Conservation (phyloP, 2,113 vertebrate species). For the Seriola rivoliana region DNA sequence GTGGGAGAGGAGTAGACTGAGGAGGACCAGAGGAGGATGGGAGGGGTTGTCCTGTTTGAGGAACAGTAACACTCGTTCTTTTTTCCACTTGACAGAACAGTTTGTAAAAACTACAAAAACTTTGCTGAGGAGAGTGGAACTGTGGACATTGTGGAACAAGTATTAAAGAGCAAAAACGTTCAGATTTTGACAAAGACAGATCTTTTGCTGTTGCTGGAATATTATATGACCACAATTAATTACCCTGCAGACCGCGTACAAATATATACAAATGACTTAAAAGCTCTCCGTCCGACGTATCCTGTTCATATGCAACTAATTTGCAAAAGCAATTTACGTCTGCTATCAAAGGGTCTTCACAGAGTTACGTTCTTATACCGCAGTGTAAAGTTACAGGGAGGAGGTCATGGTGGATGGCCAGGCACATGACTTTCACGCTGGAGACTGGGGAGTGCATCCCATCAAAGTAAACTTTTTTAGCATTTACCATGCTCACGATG, state of each 20-base stretch:
- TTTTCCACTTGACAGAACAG: conserved; percentile 56
- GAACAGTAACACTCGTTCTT: conserved; percentile 34
- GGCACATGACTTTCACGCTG: conserved; percentile 19
- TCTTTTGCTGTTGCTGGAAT: conserved; percentile 12
- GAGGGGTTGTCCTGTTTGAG: conserved; percentile 39
- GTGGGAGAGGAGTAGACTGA: conserved; percentile 46
- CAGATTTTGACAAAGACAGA: conserved; percentile 21
- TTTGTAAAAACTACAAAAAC: conserved; percentile 38
- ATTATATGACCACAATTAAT: conserved; percentile 26
- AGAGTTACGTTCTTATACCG: neutral
- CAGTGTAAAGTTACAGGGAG: conserved; percentile 32
- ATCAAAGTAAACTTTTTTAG: conserved; percentile 31
- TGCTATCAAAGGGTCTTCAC: conserved; percentile 43
- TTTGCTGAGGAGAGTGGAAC: conserved; percentile 45
- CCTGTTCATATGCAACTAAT: conserved; percentile 44
- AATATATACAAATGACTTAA: conserved; percentile 41
- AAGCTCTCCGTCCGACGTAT: conserved; percentile 4
- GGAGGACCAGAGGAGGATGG: conserved; percentile 34
- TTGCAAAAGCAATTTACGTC: conserved; percentile 37
- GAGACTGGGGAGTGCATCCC: conserved; percentile 21
- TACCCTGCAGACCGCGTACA: conserved; percentile 12
- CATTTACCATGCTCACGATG: conserved; percentile 27
- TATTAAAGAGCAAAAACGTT: conserved; percentile 19
- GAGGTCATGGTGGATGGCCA: conserved; percentile 14
- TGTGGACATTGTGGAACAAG: conserved; percentile 24